A percentile compares a stretch with the other conserved stretches of the same genome.
Conservation (phyloP, 2,888 invertebrate species). For the Urechis unicinctus region DNA sequence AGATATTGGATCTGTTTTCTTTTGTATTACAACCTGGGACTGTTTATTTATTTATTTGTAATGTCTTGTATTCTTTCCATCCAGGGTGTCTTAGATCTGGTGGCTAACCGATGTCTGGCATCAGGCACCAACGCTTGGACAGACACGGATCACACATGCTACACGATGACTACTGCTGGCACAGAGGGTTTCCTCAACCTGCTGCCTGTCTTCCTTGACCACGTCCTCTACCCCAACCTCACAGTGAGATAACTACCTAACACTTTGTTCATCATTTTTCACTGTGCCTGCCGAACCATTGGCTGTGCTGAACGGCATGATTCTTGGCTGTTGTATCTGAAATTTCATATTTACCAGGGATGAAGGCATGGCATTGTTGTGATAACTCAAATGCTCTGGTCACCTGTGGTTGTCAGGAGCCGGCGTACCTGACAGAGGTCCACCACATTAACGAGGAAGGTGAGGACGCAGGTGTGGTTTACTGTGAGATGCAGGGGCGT, state of each 20-base stretch:
- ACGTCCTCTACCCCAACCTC: conserved; percentile 76
- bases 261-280: neutral
- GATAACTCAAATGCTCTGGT: too few relatives aligned
- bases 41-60: neutral
- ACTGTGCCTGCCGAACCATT: too few relatives aligned
- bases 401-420: conserved; percentile 2
- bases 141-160: conserved; percentile 77
- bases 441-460: conserved; percentile 85
- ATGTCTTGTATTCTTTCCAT: neutral
- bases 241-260: conserved; percentile 50
- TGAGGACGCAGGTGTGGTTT: conserved; percentile 88
- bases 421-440: conserved; percentile 65
- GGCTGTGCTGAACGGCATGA: too few relatives aligned
- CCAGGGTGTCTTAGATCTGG: conserved; percentile 72
- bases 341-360: too few relatives aligned
- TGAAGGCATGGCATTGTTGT: too few relatives aligned
- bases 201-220: conserved; percentile 86
- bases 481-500: conserved; percentile 86
- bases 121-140: conserved; percentile 92
- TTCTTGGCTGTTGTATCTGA: neutral
- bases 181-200: conserved; percentile 79
- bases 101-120: conserved; percentile 83
- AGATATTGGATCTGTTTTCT: neutral
- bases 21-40: neutral
- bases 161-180: conserved; percentile 81